Base-by-base conservation (phyloP, 2,113 vertebrate genomes). In the Peromyscus maniculatus region DNA sequence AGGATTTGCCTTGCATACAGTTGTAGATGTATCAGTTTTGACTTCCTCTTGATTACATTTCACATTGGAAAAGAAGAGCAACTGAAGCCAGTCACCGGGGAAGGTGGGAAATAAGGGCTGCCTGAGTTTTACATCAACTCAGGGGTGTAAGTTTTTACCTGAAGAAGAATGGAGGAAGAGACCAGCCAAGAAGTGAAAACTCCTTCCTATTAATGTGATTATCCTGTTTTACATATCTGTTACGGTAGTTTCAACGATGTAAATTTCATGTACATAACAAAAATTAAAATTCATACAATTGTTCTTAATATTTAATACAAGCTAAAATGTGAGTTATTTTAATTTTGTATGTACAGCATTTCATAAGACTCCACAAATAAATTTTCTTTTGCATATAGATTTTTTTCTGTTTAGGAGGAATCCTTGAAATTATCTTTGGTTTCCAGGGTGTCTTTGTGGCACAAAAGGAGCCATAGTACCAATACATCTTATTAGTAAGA, bases 1-100 rank as follows among this genome's bases (percentile, higher is more conserved):
- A 77, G 43, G 26, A 49, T 1, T 78, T 78, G 43, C 28, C 1
- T 28, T 77, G 22, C 46, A 6, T 16, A 49, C 26, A 77, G 15
- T 31, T 78, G 75, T 17, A 52, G 28, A 79, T 79, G 13, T 79
- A 2, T 79, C 26, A 79, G 15, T 4, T 79, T 46, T 79, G 77
- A 31, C 28, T 79, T 79, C 57, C n/a, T 2, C 3, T 1, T 43
- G 24, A 33, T 36, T 46, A 19, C 12, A 26, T 0, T 74, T 74
- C 17, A 26, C 16, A n/a, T 22, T 31, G 15, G 22, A 75, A 89
- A 57, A 67, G 13, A 75, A 57, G 4, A 80, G 2, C 6, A 22
- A 24, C 13, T 7, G 17, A 82, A 33, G 13, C 15, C 49, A 49
- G 36, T 1, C n/a, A 17, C 4, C 6, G 4, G 36, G 2, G 3